phyloP scores from a whole-genome alignment of 2,113 vertebrate genomes.

The Choloepus hoffmanni region DNA sequence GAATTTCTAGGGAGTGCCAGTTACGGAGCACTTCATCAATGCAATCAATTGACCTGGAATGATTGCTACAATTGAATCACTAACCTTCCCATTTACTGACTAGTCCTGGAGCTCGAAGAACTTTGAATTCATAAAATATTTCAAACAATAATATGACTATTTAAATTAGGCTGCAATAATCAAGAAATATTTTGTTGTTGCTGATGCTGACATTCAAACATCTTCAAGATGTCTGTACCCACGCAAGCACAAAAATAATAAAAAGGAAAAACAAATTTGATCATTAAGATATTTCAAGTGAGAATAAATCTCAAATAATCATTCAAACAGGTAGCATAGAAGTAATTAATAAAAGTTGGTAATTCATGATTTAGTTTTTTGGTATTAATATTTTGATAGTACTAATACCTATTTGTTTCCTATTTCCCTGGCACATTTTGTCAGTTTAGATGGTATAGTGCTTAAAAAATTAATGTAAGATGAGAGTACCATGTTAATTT shows the following conservation, averaged over 20 bases:
- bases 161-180: constrained; percentile 32
- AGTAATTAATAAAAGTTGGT: background rate
- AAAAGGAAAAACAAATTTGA: background rate
- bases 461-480: background rate
- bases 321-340: background rate
- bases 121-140: background rate
- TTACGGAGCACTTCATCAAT: background rate
- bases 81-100: background rate
- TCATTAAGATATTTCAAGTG: background rate
- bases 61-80: background rate
- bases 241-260: background rate
- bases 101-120: background rate
- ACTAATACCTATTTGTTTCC: background rate
- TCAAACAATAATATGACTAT: background rate
- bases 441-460: background rate
- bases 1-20: background rate
- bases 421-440: background rate
- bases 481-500: background rate
- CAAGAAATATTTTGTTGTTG: background rate
- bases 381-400: background rate
- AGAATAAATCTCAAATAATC: constrained; percentile 33
- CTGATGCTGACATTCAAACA: background rate
- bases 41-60: background rate
- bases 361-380: background rate
- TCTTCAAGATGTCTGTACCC: background rate